phyloP scores from a whole-genome alignment of 2,113 vertebrate genomes.

The Cololabis saira region DNA sequence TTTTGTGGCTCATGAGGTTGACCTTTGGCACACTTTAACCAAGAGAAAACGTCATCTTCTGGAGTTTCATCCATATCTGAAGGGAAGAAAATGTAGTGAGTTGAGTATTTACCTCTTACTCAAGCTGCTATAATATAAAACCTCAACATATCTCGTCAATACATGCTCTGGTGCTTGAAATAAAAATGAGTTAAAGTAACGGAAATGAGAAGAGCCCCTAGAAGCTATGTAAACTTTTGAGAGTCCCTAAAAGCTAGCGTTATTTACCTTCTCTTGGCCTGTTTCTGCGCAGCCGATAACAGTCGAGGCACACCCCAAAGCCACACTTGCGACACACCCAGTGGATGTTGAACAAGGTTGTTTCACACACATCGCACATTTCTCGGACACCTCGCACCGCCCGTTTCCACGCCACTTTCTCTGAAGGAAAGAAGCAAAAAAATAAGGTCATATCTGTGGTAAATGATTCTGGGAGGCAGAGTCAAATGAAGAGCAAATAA shows the following conservation, averaged over 20 bases:
- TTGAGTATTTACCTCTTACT: neutral
- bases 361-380: constrained; percentile 99
- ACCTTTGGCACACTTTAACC: constrained; percentile 98
- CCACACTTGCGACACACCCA: constrained; percentile 99
- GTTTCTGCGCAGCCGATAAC: constrained; percentile 93
- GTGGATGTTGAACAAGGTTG: constrained; percentile 98
- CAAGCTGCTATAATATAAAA: neutral
- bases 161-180: too few species aligned
- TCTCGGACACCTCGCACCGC: constrained; percentile 95
- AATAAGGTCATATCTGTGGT: neutral
- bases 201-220: too few species aligned
- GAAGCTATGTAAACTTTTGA: too few species aligned
- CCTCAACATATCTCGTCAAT: neutral
- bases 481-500: neutral
- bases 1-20: constrained; percentile 98
- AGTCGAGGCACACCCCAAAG: constrained; percentile 98
- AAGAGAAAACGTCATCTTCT: constrained; percentile 97
- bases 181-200: too few species aligned
- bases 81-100: constrained; percentile 22
- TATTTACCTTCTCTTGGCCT: constrained; percentile 89
- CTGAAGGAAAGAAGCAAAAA: constrained; percentile 68
- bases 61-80: constrained; percentile 89
- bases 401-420: constrained; percentile 98
- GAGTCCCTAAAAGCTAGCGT: too few species aligned
- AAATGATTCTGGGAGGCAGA: neutral